Evolutionary conservation across 2,888 invertebrate species (phyloP).

Genomic region (Folsomia manolachei): DNA sequence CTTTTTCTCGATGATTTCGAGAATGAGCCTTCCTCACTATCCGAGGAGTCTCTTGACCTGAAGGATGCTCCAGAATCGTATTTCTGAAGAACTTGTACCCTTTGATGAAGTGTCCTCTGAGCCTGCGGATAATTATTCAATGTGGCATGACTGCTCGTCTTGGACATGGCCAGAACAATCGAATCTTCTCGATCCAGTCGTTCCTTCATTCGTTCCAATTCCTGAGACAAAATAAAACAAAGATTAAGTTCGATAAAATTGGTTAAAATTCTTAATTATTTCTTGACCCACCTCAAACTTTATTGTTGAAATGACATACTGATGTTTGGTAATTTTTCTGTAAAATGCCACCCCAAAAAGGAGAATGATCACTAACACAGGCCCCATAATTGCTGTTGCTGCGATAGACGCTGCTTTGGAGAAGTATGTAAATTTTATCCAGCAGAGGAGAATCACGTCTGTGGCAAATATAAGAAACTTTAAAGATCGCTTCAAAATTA

Average conservation of each 20-base stretch:
- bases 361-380: constrained; percentile 44
- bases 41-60: background rate
- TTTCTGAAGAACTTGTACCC: background rate
- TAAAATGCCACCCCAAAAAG: constrained; percentile 46
- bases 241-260: too few species aligned
- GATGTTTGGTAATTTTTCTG: constrained; percentile 17
- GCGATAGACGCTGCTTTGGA: constrained; percentile 30
- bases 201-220: background rate
- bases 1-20: background rate
- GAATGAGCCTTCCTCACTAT: background rate
- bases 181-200: background rate
- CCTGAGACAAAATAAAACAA: background rate
- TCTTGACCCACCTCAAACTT: constrained; percentile 9
- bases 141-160: background rate
- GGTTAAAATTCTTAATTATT: too few species aligned
- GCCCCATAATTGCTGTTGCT: constrained; percentile 42
- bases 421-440: constrained; percentile 46
- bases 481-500: too few species aligned
- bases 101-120: background rate
- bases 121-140: background rate
- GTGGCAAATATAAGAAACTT: too few species aligned
- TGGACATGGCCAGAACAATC: background rate
- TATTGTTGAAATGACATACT: constrained; percentile 12
- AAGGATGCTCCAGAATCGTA: background rate
- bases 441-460: constrained; percentile 45